Evolutionary conservation across 2,113 vertebrate species (phyloP), one percentile per base, ranked within the genome.

Genomic region (Machaerirhynchus nigripectus): DNA sequence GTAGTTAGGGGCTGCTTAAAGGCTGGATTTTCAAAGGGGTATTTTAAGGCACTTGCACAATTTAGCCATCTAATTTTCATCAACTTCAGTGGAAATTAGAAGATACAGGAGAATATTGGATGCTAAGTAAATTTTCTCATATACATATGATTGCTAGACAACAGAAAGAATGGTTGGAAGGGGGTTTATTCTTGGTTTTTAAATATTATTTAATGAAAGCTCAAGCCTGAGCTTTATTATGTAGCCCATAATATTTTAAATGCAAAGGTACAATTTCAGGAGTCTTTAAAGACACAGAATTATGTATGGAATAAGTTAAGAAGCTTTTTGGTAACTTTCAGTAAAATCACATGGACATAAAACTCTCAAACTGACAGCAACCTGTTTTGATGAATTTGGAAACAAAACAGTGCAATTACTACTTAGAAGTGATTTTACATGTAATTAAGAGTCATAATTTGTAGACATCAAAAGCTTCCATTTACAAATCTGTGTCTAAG

Each of bases 381-480:
- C 46, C 50, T 60, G 30, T 52, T 91, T 37, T 55, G 61, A 28
- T 80, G 49, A 64, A 81, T 89, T 90, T 52, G 68, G 65, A 92
- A 95, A 86, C 71, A 81, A 73, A 93, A 24, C 52, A 88, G 64
- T 20, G n/a, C 75, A 73, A 85, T 90, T 87, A 64, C 68, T 78
- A 75, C 46, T 57, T 52, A 40, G 30, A 94, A 87, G 53, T 67
- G 37, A 90, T 69, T 90, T 96, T 82, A 84, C 21, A 33, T 55
- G 44, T 63, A 88, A 95, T 96, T 93, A 94, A 82, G 22, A 87
- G 71, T 82, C 64, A 78, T 49, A 56, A 85, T 89, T 93, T 69
- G 79, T 87, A 89, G 82, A 95, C 94, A 96, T 95, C 94, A 96
- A 93, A 95, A 92, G 93, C 93, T 95, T 81, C 40, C 73, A 75